These are phyloP conservation scores for Spodoptera frugiperda DNA, from an alignment of 1,140 invertebrate genomes.

Conservation along the genomic window DNA sequence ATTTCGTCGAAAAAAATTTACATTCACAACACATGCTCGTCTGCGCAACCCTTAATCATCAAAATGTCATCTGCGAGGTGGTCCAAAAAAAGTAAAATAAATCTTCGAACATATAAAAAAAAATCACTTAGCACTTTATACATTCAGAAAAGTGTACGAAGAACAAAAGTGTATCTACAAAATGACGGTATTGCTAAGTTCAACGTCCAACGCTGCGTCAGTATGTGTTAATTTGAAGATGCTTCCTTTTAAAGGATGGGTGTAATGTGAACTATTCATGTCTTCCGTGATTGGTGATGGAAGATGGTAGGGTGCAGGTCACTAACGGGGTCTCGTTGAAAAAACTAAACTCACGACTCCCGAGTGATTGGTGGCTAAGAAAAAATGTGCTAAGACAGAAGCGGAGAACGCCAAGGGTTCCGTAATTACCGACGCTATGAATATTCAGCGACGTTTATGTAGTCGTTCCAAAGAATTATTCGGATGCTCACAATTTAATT, in stretches of 20 bases:
- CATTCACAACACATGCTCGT: slow-evolving; percentile 60
- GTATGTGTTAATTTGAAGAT: slow-evolving; percentile 20
- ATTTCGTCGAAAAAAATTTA: slow-evolving; percentile 45
- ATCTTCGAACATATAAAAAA: slow-evolving; percentile 64
- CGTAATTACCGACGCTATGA: slow-evolving; percentile 1
- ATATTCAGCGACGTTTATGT: slow-evolving; percentile 22
- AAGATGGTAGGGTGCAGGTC: slow-evolving; percentile 59
- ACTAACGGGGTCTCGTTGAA: slow-evolving; percentile 68
- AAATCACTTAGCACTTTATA: slow-evolving; percentile 68
- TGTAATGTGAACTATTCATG: slow-evolving; percentile 56
- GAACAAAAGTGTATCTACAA: slow-evolving; percentile 22
- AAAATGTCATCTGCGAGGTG: slow-evolving; percentile 66
- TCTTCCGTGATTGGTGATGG: slow-evolving; percentile 42
- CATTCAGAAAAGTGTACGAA: slow-evolving; percentile 62
- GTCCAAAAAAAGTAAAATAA: slow-evolving; percentile 70
- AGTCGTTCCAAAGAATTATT: slow-evolving; percentile 17
- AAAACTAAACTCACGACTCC: slow-evolving; percentile 73
- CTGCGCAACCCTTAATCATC: slow-evolving; percentile 60
- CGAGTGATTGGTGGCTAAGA: slow-evolving; percentile 62
- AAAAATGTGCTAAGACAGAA: slow-evolving; percentile 60
- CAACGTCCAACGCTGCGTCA: slow-evolving; percentile 48
- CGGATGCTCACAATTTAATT: slow-evolving; percentile 34
- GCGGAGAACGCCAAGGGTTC: slow-evolving; percentile 8
- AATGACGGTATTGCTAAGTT: slow-evolving; percentile 40
- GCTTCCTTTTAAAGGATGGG: slow-evolving; percentile 26